Evolutionary conservation across 92 coral and sea anemone species (phyloP).

Genomic region (Porites lobata): DNA sequence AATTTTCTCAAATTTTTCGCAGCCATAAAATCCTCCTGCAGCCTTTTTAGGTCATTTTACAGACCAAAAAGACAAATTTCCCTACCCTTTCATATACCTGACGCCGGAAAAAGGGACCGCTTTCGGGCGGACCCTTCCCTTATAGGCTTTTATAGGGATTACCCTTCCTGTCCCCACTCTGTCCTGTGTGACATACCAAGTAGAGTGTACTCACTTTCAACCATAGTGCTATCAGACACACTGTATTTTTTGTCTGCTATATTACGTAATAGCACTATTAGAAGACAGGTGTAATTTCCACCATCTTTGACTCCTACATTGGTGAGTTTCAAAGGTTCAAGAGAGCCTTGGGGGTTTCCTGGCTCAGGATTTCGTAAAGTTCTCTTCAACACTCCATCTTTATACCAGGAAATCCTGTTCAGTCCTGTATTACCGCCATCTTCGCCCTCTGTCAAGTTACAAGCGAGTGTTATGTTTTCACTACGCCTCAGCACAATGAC

Average conservation of each 20-base stretch:
- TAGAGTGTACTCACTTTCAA: constrained; percentile 50
- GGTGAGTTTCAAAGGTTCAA: constrained; percentile 31
- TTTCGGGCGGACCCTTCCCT: no score
- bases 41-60: no score
- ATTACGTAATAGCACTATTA: constrained; percentile 32
- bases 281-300: constrained; percentile 58
- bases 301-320: constrained; percentile 47
- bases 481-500: constrained; percentile 5
- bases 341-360: background rate
- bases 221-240: constrained; percentile 36
- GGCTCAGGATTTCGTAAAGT: constrained; percentile 50
- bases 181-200: no score
- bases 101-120: no score
- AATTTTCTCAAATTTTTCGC: no score
- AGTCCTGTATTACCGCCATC: constrained; percentile 4
- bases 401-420: constrained; percentile 66
- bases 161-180: no score
- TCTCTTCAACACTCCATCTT: constrained; percentile 28
- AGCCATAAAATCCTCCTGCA: no score
- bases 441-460: constrained; percentile 57
- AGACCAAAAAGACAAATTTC: no score
- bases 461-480: constrained; percentile 36
- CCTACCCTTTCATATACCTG: no score
- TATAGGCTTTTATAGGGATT: no score
- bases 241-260: constrained; percentile 9